Conservation (phyloP, 2,888 invertebrate species). For the Epistrophe eligans region DNA sequence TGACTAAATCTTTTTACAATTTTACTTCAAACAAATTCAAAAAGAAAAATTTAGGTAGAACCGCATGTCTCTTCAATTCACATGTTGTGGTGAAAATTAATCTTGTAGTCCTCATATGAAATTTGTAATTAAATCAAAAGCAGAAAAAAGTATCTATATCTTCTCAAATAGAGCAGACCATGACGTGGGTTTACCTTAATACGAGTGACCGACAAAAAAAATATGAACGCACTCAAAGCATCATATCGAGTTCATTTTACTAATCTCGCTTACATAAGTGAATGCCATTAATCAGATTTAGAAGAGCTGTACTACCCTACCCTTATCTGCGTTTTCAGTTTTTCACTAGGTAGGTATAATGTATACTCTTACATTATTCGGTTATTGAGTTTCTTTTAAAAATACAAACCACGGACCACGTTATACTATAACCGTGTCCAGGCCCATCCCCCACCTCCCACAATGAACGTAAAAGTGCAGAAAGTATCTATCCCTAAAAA, state of each 20-base stretch:
- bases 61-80: not conserved
- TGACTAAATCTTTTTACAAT: not conserved
- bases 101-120: slow-evolving; percentile 41
- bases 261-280: slow-evolving; percentile 64
- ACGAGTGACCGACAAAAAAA: slow-evolving; percentile 4
- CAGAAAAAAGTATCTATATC: slow-evolving; percentile 1
- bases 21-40: slow-evolving; percentile 3
- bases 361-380: not conserved
- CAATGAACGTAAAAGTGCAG: slow-evolving; percentile 18
- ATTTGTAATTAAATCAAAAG: slow-evolving; percentile 61
- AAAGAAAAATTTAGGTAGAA: not conserved
- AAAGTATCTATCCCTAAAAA: slow-evolving; percentile 42
- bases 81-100: slow-evolving; percentile 36
- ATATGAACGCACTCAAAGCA: slow-evolving; percentile 45
- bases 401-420: slow-evolving; percentile 13
- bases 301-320: slow-evolving; percentile 18
- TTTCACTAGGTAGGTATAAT: not conserved
- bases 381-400: slow-evolving; percentile 52
- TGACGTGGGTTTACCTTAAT: not conserved
- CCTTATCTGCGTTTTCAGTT: not conserved
- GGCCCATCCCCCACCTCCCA: not conserved
- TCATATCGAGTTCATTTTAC: slow-evolving; percentile 17
- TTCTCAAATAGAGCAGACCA: slow-evolving; percentile 15
- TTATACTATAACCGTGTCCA: not conserved
- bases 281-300: slow-evolving; percentile 66